These are phyloP conservation scores for Morbakka virulenta DNA, from an alignment of 30 jellyfish, hydroid and myxozoan genomes.

Conservation along the genomic window DNA sequence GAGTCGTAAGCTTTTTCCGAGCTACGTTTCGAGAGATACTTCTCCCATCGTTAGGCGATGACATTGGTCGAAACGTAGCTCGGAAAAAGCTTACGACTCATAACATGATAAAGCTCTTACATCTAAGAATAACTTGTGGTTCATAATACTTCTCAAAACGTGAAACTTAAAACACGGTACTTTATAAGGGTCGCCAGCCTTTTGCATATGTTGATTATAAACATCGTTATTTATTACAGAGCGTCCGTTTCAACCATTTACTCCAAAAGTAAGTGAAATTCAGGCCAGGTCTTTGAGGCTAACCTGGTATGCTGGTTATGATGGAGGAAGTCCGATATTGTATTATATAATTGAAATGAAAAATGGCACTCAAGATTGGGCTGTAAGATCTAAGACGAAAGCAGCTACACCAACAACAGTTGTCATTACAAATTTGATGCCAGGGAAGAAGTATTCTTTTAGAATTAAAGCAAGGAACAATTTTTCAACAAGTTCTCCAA, in stretches of 20 bases:
- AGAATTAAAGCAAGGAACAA: slow-evolving; percentile 78
- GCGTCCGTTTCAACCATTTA: slow-evolving; percentile 71
- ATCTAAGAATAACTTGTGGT: too few species aligned
- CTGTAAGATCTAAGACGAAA: too few species aligned
- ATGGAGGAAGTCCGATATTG: slow-evolving; percentile 81
- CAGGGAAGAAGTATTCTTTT: slow-evolving; percentile 71
- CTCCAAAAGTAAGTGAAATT: slow-evolving; percentile 65
- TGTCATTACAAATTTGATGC: slow-evolving; percentile 30
- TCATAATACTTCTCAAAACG: too few species aligned
- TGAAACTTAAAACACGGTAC: too few species aligned
- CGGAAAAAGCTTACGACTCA: too few species aligned
- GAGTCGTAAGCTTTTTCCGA: too few species aligned
- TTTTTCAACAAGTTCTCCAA: slow-evolving; percentile 66
- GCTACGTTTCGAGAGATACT: too few species aligned
- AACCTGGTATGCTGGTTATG: slow-evolving; percentile 72
- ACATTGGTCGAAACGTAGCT: too few species aligned
- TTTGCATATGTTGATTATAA: too few species aligned
- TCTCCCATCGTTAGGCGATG: too few species aligned
- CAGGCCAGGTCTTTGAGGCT: slow-evolving; percentile 51
- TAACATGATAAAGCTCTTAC: too few species aligned
- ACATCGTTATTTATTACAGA: slow-evolving; percentile 31
- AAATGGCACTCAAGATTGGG: slow-evolving; percentile 32
- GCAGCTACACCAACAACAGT: slow-evolving; percentile 34
- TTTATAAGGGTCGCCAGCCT: too few species aligned
- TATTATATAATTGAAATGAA: slow-evolving; percentile 58